Conservation (phyloP, 2,888 invertebrate genomes). For the Sepioteuthis lessoniana region DNA sequence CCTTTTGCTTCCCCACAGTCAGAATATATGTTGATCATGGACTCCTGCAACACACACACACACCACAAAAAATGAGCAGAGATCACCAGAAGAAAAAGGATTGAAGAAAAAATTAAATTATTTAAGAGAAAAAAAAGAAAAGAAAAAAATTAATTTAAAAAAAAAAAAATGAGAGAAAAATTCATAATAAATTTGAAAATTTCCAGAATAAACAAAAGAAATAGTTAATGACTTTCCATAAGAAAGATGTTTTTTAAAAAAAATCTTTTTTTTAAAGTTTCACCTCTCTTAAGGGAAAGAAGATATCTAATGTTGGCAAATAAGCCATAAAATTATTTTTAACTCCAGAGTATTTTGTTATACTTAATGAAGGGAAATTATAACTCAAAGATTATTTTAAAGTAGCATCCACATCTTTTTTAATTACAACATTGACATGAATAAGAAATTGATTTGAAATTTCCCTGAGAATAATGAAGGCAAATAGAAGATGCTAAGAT, state of each 20-base stretch:
- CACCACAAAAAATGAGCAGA: constrained; percentile 39
- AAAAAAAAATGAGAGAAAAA: not conserved
- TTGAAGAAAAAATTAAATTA: constrained; percentile 24
- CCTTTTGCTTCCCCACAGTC: constrained; percentile 56
- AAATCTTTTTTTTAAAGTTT: not conserved
- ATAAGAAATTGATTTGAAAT: not conserved
- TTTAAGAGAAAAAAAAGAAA: not conserved
- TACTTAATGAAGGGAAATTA: not conserved
- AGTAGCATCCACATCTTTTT: not conserved
- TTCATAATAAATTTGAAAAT: not conserved
- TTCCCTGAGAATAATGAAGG: not conserved
- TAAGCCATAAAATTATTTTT: not conserved
- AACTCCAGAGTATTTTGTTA: not conserved
- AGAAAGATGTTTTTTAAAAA: not conserved
- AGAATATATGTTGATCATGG: constrained; percentile 55
- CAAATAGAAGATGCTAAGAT: not conserved
- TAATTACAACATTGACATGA: not conserved
- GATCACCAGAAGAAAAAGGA: constrained; percentile 4
- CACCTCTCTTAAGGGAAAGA: not conserved
- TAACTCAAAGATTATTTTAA: not conserved
- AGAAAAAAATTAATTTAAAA: not conserved
- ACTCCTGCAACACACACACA: constrained; percentile 53
- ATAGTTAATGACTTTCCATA: not conserved
- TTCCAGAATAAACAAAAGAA: not conserved
- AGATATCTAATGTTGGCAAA: not conserved